A percentile compares a stretch with the other conserved stretches of the same genome.
Conservation (phyloP, 2,797 vertebrate species). For the Euphonia xanthogaster region DNA sequence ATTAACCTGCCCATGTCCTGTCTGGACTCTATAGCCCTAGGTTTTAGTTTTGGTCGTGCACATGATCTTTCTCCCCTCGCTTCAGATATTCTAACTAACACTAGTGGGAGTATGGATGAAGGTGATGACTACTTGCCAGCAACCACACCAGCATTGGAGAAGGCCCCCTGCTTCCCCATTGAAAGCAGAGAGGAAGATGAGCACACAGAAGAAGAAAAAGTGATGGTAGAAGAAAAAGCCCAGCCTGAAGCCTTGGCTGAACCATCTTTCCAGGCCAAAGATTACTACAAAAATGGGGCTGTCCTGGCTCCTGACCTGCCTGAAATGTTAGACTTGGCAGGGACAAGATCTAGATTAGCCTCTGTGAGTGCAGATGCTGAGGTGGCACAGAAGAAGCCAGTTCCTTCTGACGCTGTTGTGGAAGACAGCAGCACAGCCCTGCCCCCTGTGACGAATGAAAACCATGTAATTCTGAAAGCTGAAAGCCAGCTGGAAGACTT, state of each 20-base stretch:
- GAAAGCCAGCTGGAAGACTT: slow-evolving; percentile 94
- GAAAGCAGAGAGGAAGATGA: slow-evolving; percentile 79
- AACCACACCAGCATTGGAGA: slow-evolving; percentile 89
- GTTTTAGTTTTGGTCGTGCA: slow-evolving; percentile 85
- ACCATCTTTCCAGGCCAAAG: slow-evolving; percentile 82
- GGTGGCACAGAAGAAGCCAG: slow-evolving; percentile 80
- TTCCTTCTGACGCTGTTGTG: slow-evolving; percentile 76
- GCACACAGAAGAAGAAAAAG: slow-evolving; percentile 56
- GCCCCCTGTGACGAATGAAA: slow-evolving; percentile 68
- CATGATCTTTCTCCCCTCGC: slow-evolving; percentile 92
- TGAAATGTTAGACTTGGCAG: slow-evolving; percentile 96
- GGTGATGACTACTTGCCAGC: slow-evolving; percentile 93
- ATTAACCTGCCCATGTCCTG: slow-evolving; percentile 95
- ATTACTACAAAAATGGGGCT: slow-evolving; percentile 87
- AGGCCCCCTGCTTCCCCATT: slow-evolving; percentile 85
- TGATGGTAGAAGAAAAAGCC: slow-evolving; percentile 59
- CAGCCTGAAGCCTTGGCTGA: slow-evolving; percentile 80
- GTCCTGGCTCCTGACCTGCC: slow-evolving; percentile 94
- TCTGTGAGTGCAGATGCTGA: slow-evolving; percentile 90
- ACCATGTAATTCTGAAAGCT: slow-evolving; percentile 76
- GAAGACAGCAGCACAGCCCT: slow-evolving; percentile 63
- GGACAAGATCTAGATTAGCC: slow-evolving; percentile 86
- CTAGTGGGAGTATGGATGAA: slow-evolving; percentile 95
- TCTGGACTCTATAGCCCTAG: slow-evolving; percentile 84
- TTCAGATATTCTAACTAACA: slow-evolving; percentile 95